Evolutionary conservation across 2,888 invertebrate genomes (phyloP).

Genomic region (Zele albiditarsus): DNA sequence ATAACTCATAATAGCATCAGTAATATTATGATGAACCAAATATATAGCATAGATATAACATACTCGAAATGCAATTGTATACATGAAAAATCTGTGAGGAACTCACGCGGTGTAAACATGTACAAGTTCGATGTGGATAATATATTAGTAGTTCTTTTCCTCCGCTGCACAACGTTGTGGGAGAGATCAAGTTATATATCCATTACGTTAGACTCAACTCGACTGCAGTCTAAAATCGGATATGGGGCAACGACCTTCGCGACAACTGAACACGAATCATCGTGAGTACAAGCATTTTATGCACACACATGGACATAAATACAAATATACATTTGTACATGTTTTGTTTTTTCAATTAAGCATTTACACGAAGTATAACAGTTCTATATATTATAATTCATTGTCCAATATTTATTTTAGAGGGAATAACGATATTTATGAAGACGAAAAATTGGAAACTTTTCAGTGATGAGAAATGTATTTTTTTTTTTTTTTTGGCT

Average conservation of each 20-base stretch:
- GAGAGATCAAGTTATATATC: slow-evolving; percentile 26
- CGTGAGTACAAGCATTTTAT: slow-evolving; percentile 9
- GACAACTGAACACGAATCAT: slow-evolving; percentile 61
- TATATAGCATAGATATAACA: too few relatives aligned
- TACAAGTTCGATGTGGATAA: slow-evolving; percentile 3
- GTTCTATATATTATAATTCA: too few relatives aligned
- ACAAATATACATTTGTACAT: neutral
- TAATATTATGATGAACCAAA: too few relatives aligned
- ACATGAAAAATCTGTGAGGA: too few relatives aligned
- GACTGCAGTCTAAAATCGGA: slow-evolving; percentile 70
- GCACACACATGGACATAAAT: neutral
- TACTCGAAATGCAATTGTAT: too few relatives aligned
- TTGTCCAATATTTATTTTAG: too few relatives aligned
- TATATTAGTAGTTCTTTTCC: slow-evolving; percentile 22
- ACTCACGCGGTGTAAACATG: neutral
- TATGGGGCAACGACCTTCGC: slow-evolving; percentile 72
- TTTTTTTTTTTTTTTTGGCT: too few relatives aligned
- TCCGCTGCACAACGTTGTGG: slow-evolving; percentile 32
- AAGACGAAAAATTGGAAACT: too few relatives aligned
- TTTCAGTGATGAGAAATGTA: too few relatives aligned
- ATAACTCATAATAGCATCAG: too few relatives aligned
- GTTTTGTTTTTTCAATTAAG: neutral
- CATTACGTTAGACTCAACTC: slow-evolving; percentile 42
- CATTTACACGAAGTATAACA: too few relatives aligned
- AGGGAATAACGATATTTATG: too few relatives aligned